Conservation (phyloP, 2,113 vertebrate genomes). For the Delphinus delphis region DNA sequence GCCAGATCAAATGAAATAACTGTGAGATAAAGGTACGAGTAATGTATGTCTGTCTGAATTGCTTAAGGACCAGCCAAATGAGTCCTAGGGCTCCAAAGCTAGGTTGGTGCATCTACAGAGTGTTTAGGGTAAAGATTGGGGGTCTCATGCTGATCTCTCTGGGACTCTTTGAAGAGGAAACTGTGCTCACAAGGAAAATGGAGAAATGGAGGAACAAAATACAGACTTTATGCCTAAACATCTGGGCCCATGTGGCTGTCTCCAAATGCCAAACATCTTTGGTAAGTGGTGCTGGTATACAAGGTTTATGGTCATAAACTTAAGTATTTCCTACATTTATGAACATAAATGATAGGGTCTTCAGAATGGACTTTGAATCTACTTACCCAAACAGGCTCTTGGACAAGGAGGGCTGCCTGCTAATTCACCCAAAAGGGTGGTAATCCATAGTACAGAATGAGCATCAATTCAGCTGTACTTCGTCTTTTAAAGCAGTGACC, state of each 20-base stretch:
- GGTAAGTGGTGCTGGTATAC: neutral
- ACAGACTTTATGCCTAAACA: neutral
- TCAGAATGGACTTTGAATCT: neutral
- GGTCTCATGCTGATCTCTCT: neutral
- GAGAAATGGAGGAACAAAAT: neutral
- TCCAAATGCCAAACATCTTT: neutral
- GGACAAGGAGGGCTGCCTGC: neutral
- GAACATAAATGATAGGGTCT: neutral
- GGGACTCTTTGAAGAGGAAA: neutral
- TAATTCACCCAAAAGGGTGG: neutral
- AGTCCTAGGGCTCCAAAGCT: neutral
- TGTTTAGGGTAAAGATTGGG: neutral
- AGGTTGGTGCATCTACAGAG: neutral
- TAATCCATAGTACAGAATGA: neutral
- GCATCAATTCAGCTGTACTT: neutral
- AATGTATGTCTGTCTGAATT: neutral
- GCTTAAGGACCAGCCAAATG: neutral
- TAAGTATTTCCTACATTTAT: neutral
- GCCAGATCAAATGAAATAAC: neutral
- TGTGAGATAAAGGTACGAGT: neutral
- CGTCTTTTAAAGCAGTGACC: neutral
- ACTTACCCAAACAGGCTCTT: neutral
- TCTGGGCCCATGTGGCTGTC: neutral
- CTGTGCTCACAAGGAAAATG: neutral
- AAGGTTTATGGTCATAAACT: neutral